Evolutionary conservation across 2,888 invertebrate species (phyloP).

Genomic region (Microctonus hyperodae): DNA sequence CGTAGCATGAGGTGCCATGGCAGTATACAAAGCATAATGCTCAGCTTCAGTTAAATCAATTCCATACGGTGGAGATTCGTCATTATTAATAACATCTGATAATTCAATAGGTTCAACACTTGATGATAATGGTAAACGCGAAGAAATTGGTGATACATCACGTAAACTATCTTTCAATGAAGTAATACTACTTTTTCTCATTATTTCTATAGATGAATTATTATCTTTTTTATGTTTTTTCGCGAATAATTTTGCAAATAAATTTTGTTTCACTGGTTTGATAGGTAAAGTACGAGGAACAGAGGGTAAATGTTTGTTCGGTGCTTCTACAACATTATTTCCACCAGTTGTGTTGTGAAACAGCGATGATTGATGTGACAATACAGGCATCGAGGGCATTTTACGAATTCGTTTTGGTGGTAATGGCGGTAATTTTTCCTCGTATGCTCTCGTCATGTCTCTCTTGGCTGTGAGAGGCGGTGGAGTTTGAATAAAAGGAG

Average conservation of each 20-base stretch:
- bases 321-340: conserved; percentile 54
- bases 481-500: conserved; percentile 41
- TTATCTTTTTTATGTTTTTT: conserved; percentile 66
- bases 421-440: conserved; percentile 76
- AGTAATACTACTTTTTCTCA: conserved; percentile 39
- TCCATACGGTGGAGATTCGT: conserved; percentile 55
- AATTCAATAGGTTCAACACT: conserved; percentile 48
- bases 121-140: conserved; percentile 47
- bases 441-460: conserved; percentile 65
- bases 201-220: conserved; percentile 28
- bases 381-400: conserved; percentile 58
- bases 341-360: conserved; percentile 40
- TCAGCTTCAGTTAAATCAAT: conserved; percentile 85
- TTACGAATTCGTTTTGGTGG: conserved; percentile 76
- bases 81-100: conserved; percentile 44
- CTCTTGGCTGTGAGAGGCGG: conserved; percentile 58
- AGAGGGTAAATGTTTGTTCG: conserved; percentile 68
- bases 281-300: conserved; percentile 65
- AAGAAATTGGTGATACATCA: conserved; percentile 35
- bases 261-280: conserved; percentile 69
- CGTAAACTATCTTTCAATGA: conserved; percentile 37
- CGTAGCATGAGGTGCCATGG: conserved; percentile 85
- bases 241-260: conserved; percentile 72
- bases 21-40: conserved; percentile 86
- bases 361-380: conserved; percentile 53